A percentile compares a stretch with the other conserved stretches of the same genome.
Conservation (phyloP, 1,140 invertebrate genomes). For the Tetragonula clypearis region DNA sequence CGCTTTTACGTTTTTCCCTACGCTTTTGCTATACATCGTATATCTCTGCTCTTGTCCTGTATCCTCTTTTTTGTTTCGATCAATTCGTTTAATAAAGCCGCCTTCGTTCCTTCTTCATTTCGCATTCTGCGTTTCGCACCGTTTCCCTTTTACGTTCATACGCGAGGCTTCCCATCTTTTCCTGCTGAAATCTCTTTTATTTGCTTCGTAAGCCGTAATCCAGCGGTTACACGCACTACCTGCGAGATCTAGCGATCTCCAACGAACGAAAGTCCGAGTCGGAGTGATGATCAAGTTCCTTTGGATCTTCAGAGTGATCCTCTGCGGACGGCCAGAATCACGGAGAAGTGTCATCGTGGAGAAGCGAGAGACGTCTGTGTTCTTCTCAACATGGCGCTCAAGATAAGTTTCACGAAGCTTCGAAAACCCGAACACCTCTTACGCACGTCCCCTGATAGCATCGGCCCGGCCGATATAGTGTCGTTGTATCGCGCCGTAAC, state of each 20-base stretch:
- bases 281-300: conserved; percentile 28
- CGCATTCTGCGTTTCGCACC: not conserved
- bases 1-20: not conserved
- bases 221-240: not conserved
- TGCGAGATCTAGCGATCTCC: not conserved
- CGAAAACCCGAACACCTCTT: not conserved
- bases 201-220: not conserved
- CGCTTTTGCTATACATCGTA: too few relatives aligned
- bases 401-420: conserved; percentile 35
- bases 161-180: not conserved
- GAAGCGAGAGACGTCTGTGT: not conserved
- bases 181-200: not conserved
- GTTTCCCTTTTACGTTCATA: not conserved
- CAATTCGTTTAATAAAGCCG: not conserved
- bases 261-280: not conserved
- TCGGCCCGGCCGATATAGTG: too few relatives aligned
- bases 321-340: not conserved
- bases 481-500: not conserved
- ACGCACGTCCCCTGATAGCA: not conserved
- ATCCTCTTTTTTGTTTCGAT: too few relatives aligned
- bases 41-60: not conserved
- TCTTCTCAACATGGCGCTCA: not conserved
- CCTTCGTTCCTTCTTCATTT: not conserved
- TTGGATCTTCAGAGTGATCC: not conserved
- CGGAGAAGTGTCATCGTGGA: not conserved